Conservation (phyloP, 2,113 vertebrate species). For the Speoplatyrhinus poulsoni region DNA sequence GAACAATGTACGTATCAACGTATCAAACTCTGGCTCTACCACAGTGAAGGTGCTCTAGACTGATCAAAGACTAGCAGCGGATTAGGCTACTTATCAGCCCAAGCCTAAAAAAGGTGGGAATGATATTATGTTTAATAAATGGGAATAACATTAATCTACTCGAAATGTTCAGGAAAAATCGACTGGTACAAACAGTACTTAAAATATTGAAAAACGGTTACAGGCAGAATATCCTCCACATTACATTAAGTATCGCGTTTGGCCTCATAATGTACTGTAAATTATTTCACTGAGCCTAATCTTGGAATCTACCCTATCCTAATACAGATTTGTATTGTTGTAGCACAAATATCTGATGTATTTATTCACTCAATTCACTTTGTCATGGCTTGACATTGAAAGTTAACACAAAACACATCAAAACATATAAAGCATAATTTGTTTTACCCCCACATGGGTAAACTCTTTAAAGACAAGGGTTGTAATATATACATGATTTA, state of each 20-base stretch:
- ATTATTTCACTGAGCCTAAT: not conserved
- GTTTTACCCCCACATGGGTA: not conserved
- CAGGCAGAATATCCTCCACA: not conserved
- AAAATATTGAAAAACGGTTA: not conserved
- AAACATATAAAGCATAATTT: not conserved
- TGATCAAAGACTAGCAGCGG: constrained; percentile 21
- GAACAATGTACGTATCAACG: constrained; percentile 41
- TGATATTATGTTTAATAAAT: not conserved
- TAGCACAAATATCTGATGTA: not conserved
- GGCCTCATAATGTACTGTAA: not conserved
- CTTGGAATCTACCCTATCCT: not conserved
- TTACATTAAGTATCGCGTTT: not conserved
- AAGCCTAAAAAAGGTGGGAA: constrained; percentile 27
- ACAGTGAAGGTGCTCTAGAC: not conserved
- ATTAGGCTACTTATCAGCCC: constrained; percentile 26
- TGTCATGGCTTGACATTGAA: not conserved
- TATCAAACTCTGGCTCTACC: not conserved
- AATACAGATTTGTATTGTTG: not conserved
- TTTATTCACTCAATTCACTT: not conserved
- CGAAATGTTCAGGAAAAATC: not conserved
- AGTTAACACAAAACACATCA: not conserved
- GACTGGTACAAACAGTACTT: no score
- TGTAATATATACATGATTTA: not conserved
- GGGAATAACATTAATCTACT: not conserved
- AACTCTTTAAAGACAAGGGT: not conserved